Evolutionary conservation across 2,113 vertebrate genomes (phyloP), one percentile per base, ranked within the genome.

Genomic region (Thunnus maccoyii): DNA sequence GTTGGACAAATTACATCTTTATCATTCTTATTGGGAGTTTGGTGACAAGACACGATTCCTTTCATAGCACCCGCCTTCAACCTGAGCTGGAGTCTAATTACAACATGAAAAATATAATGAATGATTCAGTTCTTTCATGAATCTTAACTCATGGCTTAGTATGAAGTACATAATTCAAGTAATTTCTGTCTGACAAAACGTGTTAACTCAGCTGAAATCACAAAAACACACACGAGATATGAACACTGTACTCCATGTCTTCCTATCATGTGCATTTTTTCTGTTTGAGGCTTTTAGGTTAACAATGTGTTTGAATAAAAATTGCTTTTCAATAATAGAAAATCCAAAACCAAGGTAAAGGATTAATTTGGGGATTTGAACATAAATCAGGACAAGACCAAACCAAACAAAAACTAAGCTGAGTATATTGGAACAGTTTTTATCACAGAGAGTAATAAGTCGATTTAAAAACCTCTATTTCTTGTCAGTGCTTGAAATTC

Each of bases 51-150:
- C 22, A 22, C 22, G 22, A 22, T 22, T 22, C 22, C 22, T 22
- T 22, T 22, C 22, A 22, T 22, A 22, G 22, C 22, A 22, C 22
- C 25, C 72, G 63, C 67, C 41, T 74, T 69, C 15, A 69, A 27
- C 64, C 72, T 46, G 57, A 55, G 13, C n/a, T 47, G 32, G 62
- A 27, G 65, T 72, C n/a, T 36, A n/a, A 68, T 30, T 30, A 30
- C 2, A 3, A 30, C 27, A 30, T 30, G 27, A 30, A 30, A 30
- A 30, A 30, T 30, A 30, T 3, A 30, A 30, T 30, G 57, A 69
- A 71, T 72, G 67, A 77, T 73, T 73, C 78, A 64, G 20, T 30
- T 68, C 61, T 75, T 20, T 36, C 51, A 64, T 63, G 70, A 18
- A 64, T 54, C 27, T 76, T n/a, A 20, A 55, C 11, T 70, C 72